These are phyloP conservation scores for Cylloceria caligata DNA, from an alignment of 2,888 invertebrate genomes.

Conservation along the genomic window DNA sequence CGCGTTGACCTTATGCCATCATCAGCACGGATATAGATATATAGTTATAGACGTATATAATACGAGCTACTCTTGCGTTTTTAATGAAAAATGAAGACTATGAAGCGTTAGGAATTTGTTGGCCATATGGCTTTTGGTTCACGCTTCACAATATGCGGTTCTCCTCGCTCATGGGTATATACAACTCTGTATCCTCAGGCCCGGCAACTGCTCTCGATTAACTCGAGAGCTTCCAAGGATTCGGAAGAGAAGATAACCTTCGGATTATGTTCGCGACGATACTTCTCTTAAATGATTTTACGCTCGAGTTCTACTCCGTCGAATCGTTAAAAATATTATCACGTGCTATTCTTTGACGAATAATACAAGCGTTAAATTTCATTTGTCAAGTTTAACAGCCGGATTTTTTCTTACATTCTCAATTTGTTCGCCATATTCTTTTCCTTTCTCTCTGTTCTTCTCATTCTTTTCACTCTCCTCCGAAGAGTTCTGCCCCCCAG, in stretches of 20 bases:
- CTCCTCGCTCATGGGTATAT: background rate
- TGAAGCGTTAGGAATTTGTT: slow-evolving; percentile 49
- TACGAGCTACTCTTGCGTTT: background rate
- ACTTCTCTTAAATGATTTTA: slow-evolving; percentile 10
- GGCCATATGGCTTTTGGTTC: slow-evolving; percentile 43
- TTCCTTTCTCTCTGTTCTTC: slow-evolving; percentile 58
- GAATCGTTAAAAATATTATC: slow-evolving; percentile 6
- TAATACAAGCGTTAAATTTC: slow-evolving; percentile 2
- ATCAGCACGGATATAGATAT: slow-evolving; percentile 34
- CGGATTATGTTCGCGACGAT: slow-evolving; percentile 8
- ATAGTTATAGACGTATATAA: background rate
- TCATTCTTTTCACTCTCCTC: slow-evolving; percentile 62
- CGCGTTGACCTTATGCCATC: slow-evolving; percentile 55
- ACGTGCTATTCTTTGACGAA: background rate
- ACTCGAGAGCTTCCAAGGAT: slow-evolving; percentile 36
- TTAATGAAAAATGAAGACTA: slow-evolving; percentile 25
- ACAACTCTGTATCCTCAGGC: background rate
- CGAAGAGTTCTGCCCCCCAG: slow-evolving; percentile 62
- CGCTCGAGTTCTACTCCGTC: slow-evolving; percentile 11
- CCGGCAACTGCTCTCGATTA: slow-evolving; percentile 41
- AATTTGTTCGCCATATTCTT: slow-evolving; percentile 64
- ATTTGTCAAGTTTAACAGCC: background rate
- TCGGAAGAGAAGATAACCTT: slow-evolving; percentile 37
- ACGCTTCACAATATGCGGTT: slow-evolving; percentile 16
- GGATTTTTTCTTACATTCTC: slow-evolving; percentile 45